These are phyloP conservation scores for Tenthredo livida DNA, from an alignment of 2,888 invertebrate genomes.

Conservation along the genomic window DNA sequence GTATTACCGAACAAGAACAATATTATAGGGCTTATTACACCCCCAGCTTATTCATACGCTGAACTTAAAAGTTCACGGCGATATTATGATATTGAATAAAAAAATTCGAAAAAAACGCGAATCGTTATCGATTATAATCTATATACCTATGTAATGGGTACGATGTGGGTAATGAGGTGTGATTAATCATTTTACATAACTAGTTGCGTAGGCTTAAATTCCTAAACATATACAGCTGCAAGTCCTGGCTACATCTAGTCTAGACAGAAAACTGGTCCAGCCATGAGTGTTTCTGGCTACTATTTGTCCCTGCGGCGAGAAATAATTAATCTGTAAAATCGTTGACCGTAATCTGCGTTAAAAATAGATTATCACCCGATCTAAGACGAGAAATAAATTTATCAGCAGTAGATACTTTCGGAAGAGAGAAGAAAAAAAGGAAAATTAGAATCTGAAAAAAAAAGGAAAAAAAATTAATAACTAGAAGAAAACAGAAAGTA, in stretches of 20 bases:
- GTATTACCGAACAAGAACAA: neutral
- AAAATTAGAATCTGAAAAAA: neutral
- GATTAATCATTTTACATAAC: conserved; percentile 16
- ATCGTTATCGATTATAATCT: neutral
- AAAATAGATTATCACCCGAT: neutral
- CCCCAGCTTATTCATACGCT: neutral
- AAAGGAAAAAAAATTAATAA: too few species aligned
- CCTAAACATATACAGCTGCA: neutral
- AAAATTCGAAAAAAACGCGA: neutral
- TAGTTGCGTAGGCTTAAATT: neutral
- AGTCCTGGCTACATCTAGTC: neutral
- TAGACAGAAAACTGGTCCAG: conserved; percentile 22
- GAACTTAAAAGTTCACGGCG: neutral
- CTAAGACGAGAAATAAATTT: neutral
- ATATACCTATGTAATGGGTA: too few species aligned
- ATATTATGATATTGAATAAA: neutral
- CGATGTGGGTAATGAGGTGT: neutral
- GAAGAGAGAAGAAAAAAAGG: neutral
- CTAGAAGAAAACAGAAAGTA: too few species aligned
- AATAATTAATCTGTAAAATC: neutral
- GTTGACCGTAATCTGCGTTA: neutral
- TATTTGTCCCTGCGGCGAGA: neutral
- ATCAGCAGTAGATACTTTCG: neutral
- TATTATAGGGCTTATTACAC: neutral
- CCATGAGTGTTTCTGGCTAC: neutral